These are phyloP conservation scores for Leiothrix lutea DNA, from an alignment of 2,113 vertebrate species.

Conservation along the genomic window DNA sequence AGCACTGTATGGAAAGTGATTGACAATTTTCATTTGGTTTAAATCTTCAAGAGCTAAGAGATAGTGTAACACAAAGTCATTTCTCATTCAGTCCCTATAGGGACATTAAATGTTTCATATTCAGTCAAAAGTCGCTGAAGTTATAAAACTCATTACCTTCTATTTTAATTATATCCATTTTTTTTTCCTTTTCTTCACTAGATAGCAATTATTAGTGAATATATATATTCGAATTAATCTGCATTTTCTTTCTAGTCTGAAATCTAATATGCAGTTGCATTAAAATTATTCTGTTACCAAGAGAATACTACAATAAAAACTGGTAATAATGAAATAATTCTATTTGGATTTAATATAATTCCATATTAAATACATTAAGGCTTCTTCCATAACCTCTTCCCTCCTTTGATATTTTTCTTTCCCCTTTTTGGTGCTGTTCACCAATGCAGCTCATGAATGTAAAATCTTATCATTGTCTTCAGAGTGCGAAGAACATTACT, in stretches of 20 bases:
- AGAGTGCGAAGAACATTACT: background rate
- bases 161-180: constrained; percentile 35
- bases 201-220: constrained; percentile 11
- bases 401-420: background rate
- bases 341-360: constrained; percentile 60
- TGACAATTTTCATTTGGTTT: background rate
- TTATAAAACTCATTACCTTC: constrained; percentile 48
- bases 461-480: background rate
- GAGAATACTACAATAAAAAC: constrained; percentile 65
- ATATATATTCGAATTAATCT: constrained; percentile 38
- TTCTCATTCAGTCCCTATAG: constrained; percentile 15
- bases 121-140: constrained; percentile 49
- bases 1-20: background rate
- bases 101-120: constrained; percentile 24
- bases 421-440: background rate
- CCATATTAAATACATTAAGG: constrained; percentile 45
- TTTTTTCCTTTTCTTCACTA: background rate
- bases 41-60: background rate
- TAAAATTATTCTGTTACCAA: constrained; percentile 57
- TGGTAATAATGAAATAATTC: constrained; percentile 62
- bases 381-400: background rate
- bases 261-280: constrained; percentile 53
- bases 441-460: background rate
- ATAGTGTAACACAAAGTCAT: background rate
- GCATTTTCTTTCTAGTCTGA: constrained; percentile 46